These are phyloP conservation scores for Aurelia aurita complex sp. Pacific DNA, from an alignment of 30 jellyfish, hydroid and myxozoan genomes.

Conservation along the genomic window DNA sequence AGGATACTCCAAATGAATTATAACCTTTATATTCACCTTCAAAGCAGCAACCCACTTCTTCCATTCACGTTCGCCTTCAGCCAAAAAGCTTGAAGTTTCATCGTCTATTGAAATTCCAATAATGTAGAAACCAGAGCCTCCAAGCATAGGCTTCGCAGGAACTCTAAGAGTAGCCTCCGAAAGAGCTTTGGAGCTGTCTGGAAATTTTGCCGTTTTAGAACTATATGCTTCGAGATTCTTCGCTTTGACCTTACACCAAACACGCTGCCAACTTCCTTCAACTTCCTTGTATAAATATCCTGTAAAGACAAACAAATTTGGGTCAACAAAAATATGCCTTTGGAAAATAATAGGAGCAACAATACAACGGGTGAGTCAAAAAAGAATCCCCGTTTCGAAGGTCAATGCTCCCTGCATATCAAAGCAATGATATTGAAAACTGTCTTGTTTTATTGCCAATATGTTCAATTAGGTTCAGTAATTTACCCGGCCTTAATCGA, in stretches of 20 bases:
- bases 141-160: not conserved
- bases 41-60: constrained; percentile 19
- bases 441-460: too few relatives aligned
- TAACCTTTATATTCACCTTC: too few relatives aligned
- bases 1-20: too few relatives aligned
- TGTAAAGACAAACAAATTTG: not conserved
- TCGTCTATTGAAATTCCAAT: constrained; percentile 7
- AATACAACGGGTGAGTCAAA: too few relatives aligned
- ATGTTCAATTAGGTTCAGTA: too few relatives aligned
- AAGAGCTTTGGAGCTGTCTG: constrained; percentile 21
- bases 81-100: not conserved
- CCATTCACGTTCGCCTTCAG: constrained; percentile 34
- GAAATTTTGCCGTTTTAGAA: constrained; percentile 10
- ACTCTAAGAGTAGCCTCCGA: not conserved
- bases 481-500: too few relatives aligned
- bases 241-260: constrained; percentile 47
- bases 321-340: not conserved
- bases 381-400: too few relatives aligned
- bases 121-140: constrained; percentile 3
- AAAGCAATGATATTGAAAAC: too few relatives aligned
- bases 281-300: constrained; percentile 35
- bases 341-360: not conserved
- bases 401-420: too few relatives aligned
- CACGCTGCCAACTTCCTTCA: constrained; percentile 41
- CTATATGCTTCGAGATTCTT: constrained; percentile 8